A percentile compares a stretch with the other conserved stretches of the same genome.
Conservation (phyloP, 37 sponge, comb jelly and placozoan genomes). For the Ephydatia muelleri region DNA sequence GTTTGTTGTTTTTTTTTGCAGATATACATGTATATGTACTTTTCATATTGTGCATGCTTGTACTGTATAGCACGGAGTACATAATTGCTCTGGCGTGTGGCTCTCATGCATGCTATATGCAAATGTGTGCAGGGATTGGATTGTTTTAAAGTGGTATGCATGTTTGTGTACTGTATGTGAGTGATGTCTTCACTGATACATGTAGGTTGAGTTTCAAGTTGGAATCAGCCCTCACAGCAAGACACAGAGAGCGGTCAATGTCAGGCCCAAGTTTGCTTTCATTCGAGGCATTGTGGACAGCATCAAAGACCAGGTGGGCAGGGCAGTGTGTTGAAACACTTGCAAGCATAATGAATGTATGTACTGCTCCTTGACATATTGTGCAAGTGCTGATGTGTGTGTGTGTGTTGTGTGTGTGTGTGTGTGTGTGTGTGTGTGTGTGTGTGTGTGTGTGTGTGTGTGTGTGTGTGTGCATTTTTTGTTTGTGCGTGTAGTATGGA, state of each 20-base stretch:
- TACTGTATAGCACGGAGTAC: too few species aligned
- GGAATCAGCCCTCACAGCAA: slow-evolving; percentile 24
- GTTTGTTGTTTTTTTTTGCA: not conserved
- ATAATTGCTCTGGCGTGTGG: not conserved
- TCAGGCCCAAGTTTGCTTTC: slow-evolving; percentile 33
- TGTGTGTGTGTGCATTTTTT: not conserved
- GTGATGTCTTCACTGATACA: not conserved
- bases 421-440: not conserved
- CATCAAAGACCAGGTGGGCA: slow-evolving; percentile 69
- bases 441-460: too few species aligned
- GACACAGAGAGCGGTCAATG: slow-evolving; percentile 44
- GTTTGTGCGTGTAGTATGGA: slow-evolving; percentile 65
- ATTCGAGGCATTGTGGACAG: slow-evolving; percentile 63
- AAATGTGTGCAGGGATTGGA: not conserved
- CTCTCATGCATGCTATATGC: not conserved
- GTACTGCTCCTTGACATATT: too few species aligned
- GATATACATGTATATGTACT: too few species aligned
- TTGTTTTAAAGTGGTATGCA: not conserved
- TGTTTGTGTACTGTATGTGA: not conserved
- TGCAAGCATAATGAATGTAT: too few species aligned
- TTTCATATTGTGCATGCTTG: too few species aligned
- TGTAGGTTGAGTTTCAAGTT: slow-evolving; percentile 59
- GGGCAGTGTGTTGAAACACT: not conserved
- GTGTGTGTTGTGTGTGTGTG: not conserved
- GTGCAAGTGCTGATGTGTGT: too few species aligned